phyloP scores from a whole-genome alignment of 2,888 invertebrate genomes.

The Tenthredo livida region DNA sequence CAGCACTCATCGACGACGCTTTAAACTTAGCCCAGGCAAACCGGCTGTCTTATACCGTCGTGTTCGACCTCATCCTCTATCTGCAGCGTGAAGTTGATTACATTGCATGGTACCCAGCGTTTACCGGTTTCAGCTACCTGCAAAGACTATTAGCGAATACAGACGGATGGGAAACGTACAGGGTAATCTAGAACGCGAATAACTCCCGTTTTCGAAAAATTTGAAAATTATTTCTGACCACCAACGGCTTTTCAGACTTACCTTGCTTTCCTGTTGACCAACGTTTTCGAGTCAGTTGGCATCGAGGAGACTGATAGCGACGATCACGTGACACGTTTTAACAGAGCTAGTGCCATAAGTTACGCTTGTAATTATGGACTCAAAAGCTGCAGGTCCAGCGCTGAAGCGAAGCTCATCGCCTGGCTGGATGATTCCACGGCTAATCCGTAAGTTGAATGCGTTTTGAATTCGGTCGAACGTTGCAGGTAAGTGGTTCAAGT shows the following conservation, averaged over 20 bases:
- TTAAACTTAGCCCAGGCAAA: constrained; percentile 76
- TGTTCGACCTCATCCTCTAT: constrained; percentile 79
- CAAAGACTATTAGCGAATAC: constrained; percentile 78
- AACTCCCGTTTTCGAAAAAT: neutral
- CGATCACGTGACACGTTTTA: constrained; percentile 66
- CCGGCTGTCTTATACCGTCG: constrained; percentile 77
- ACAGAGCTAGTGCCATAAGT: constrained; percentile 67
- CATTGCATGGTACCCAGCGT: constrained; percentile 85
- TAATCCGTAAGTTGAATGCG: constrained; percentile 57
- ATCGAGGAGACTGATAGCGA: constrained; percentile 66
- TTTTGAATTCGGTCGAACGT: neutral
- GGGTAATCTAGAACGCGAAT: constrained; percentile 50
- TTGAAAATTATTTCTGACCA: neutral
- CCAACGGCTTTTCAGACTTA: constrained; percentile 64
- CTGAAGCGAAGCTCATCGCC: constrained; percentile 57
- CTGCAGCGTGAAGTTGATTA: constrained; percentile 83
- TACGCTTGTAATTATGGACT: constrained; percentile 76
- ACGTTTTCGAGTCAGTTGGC: constrained; percentile 66
- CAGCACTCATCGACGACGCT: constrained; percentile 81
- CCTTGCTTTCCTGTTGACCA: constrained; percentile 65
- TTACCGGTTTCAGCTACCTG: constrained; percentile 77
- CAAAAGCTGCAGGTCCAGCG: constrained; percentile 71
- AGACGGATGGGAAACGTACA: constrained; percentile 80
- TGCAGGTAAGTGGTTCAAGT: neutral
- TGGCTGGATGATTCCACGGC: constrained; percentile 56